phyloP scores from a whole-genome alignment of 2,888 invertebrate genomes.

The Eristalis pertinax region DNA sequence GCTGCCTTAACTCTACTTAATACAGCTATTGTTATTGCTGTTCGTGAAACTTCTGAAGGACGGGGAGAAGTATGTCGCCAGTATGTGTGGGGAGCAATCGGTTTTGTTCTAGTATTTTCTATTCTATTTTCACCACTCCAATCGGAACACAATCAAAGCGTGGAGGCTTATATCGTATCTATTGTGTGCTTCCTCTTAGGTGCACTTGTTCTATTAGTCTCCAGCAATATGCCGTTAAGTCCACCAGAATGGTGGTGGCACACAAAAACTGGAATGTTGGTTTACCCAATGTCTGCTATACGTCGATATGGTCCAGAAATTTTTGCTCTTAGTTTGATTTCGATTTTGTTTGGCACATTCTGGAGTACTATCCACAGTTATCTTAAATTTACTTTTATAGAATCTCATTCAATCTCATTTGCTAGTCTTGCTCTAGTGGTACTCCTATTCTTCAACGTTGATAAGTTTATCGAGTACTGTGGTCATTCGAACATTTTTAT shows the following conservation, averaged over 20 bases:
- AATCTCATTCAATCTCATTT: conserved; percentile 75
- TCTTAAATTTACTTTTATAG: conserved; percentile 85
- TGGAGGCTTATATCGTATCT: conserved; percentile 75
- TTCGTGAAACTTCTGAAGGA: conserved; percentile 90
- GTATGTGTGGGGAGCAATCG: conserved; percentile 88
- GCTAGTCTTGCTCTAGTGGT: conserved; percentile 76
- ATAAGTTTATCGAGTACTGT: conserved; percentile 91
- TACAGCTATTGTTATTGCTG: conserved; percentile 91
- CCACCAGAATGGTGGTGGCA: conserved; percentile 95
- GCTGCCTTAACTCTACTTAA: conserved; percentile 87
- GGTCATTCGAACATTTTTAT: conserved; percentile 91
- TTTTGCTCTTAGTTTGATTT: conserved; percentile 86
- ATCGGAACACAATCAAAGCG: conserved; percentile 75
- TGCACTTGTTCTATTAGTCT: conserved; percentile 83
- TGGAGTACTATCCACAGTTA: conserved; percentile 92
- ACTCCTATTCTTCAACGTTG: conserved; percentile 84
- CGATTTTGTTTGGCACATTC: conserved; percentile 88
- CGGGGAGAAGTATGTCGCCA: conserved; percentile 91
- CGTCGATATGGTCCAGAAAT: conserved; percentile 89
- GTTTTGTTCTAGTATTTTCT: conserved; percentile 83
- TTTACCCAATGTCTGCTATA: conserved; percentile 90
- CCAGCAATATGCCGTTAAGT: conserved; percentile 87
- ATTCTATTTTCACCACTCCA: conserved; percentile 84
- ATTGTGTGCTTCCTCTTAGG: conserved; percentile 85
- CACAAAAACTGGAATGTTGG: conserved; percentile 88